Evolutionary conservation across 2,797 vertebrate species (phyloP), one percentile per base, ranked within the genome.

Genomic region (Thaleichthys pacificus): DNA sequence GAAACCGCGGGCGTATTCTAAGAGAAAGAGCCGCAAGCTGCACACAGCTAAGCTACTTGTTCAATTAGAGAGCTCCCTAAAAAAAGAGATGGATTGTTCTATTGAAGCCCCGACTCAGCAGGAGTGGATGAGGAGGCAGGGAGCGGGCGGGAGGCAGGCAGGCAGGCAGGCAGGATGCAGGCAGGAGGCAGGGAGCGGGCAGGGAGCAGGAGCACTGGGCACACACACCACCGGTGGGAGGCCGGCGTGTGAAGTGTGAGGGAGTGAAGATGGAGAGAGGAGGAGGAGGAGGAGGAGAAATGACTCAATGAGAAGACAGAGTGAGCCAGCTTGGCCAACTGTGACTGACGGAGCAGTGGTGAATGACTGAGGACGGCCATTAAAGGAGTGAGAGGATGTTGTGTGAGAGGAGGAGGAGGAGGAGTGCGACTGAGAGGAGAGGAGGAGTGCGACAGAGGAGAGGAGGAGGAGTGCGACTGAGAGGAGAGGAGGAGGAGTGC

Each of bases 291-390:
- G 30, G 30, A 35, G 32, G 32, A 35, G 24, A 67, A 30, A 51
- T 47, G 64, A 49, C 64, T 66, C 42, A 26, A 11, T 49, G 64
- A 65, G 17, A 26, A 38, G 67, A 64, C 19, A 66, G 12, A 26
- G 22, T 47, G 38, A 47, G 61, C 17, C 35, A 66, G 22, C 4
- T n/a, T 66, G 38, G 19, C 38, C 35, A 42, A 22, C 32, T 66
- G 19, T 30, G 69, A 75, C 67, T 77, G 66, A 79, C 79, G 77
- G 60, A 84, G 70, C 65, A 14, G 72, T 30, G 21, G 72, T 30
- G 21, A 71, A 69, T 32, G 71, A 42, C 63, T 69, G 65, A 66
- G 15, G 71, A 42, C 72, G 78, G 80, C 63, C 14, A 35, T 35
- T 35, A 35, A 35, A 35, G 32, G 32, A 35, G 32, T 35, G 32